These are phyloP conservation scores for Cloeon dipterum DNA, from an alignment of 2,888 invertebrate species.

Conservation along the genomic window DNA sequence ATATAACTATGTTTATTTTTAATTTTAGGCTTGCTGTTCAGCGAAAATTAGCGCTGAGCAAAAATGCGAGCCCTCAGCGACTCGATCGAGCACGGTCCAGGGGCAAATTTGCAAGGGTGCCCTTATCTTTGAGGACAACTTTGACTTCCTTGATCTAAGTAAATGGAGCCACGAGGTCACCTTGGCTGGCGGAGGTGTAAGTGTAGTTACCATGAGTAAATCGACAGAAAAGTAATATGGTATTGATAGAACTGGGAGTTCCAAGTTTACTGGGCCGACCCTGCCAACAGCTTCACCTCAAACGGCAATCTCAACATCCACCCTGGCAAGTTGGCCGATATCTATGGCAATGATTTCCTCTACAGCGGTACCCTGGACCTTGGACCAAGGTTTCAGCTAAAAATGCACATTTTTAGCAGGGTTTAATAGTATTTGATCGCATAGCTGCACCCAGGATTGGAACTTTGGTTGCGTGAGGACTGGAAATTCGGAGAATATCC, in stretches of 20 bases:
- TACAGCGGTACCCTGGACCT: not conserved
- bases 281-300: not conserved
- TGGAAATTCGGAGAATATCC: not conserved
- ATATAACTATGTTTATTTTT: too few relatives aligned
- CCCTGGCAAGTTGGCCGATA: not conserved
- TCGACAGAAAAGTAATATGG: too few relatives aligned
- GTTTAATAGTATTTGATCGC: not conserved
- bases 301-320: not conserved
- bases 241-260: not conserved
- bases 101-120: conserved; percentile 25
- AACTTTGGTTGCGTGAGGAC: not conserved
- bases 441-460: not conserved
- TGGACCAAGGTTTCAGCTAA: not conserved
- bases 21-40: too few relatives aligned
- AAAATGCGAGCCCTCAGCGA: not conserved
- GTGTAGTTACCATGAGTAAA: too few relatives aligned
- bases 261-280: not conserved
- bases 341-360: not conserved
- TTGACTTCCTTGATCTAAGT: conserved; percentile 28
- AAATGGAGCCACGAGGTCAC: conserved; percentile 43
- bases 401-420: not conserved
- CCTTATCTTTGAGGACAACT: conserved; percentile 36
- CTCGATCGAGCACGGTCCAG: not conserved
- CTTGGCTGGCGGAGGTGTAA: conserved; percentile 34
- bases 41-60: too few relatives aligned